Percentiles rank a stretch among this genome's conserved stretches.
Evolutionary conservation across 2,888 invertebrate species (phyloP).

Genomic region (Tetranychus truncatus): DNA sequence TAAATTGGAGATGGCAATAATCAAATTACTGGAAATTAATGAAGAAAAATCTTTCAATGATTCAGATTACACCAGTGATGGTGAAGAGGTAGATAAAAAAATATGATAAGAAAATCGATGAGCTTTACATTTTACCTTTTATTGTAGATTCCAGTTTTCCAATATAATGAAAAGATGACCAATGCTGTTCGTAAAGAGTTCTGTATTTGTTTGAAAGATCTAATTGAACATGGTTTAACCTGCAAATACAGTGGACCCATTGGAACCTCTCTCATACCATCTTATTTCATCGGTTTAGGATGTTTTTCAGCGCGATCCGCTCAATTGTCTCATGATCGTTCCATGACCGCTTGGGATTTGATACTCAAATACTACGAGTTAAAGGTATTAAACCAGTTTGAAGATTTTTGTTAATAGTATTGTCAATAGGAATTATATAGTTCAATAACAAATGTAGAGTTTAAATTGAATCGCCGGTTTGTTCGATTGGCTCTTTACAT

Average conservation of each 20-base stretch:
- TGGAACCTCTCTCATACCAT: slow-evolving; percentile 13
- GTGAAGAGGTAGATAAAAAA: slow-evolving; percentile 34
- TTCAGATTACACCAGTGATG: slow-evolving; percentile 41
- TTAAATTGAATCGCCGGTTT: too few species aligned
- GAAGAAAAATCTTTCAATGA: slow-evolving; percentile 35
- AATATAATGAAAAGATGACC: slow-evolving; percentile 58
- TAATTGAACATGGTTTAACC: slow-evolving; percentile 83
- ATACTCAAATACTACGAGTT: slow-evolving; percentile 79
- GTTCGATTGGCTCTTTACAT: too few species aligned
- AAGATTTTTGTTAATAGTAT: too few species aligned
- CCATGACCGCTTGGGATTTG: slow-evolving; percentile 86
- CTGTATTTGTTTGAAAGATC: slow-evolving; percentile 67
- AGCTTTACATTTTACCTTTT: slow-evolving; percentile 1
- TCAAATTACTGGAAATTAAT: slow-evolving; percentile 44
- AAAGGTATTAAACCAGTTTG: slow-evolving; percentile 39
- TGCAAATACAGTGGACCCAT: background rate
- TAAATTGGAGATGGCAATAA: slow-evolving; percentile 67
- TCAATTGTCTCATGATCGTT: slow-evolving; percentile 29
- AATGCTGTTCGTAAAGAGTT: slow-evolving; percentile 76
- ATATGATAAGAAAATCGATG: background rate
- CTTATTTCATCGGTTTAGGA: slow-evolving; percentile 21
- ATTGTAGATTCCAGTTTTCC: slow-evolving; percentile 32
- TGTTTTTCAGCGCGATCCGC: slow-evolving; percentile 34
- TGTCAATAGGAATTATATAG: too few species aligned
- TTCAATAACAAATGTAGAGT: too few species aligned